Conservation (phyloP, 2,797 vertebrate genomes). For the Enteromius thamalakanensis region DNA sequence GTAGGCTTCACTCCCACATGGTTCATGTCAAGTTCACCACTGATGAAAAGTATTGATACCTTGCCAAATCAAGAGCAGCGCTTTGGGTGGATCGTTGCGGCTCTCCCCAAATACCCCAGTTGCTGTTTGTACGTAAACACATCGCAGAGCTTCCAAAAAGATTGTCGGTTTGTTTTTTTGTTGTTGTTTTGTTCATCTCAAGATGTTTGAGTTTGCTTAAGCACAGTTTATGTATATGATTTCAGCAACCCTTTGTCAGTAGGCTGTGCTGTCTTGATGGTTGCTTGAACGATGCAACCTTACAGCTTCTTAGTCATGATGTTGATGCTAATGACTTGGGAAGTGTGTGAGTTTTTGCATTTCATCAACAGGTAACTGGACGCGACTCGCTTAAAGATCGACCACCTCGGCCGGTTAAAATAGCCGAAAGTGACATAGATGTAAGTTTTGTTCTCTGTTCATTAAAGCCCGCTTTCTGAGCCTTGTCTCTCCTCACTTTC, state of each 20-base stretch:
- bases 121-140: conserved; percentile 44
- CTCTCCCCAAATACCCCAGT: conserved; percentile 49
- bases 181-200: background rate
- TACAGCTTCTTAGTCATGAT: conserved; percentile 24
- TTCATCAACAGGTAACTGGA: conserved; percentile 86
- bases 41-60: conserved; percentile 52
- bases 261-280: conserved; percentile 15
- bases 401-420: conserved; percentile 88
- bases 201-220: conserved; percentile 1
- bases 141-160: conserved; percentile 49
- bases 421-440: conserved; percentile 95
- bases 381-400: conserved; percentile 87
- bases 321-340: conserved; percentile 10
- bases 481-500: background rate
- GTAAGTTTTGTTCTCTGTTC: conserved; percentile 79
- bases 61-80: conserved; percentile 64
- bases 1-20: conserved; percentile 19
- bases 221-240: conserved; percentile 17
- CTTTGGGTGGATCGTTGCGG: conserved; percentile 57
- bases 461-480: conserved; percentile 52
- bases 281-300: conserved; percentile 27
- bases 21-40: conserved; percentile 43
- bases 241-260: conserved; percentile 41
- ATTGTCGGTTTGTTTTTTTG: conserved; percentile 39
- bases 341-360: conserved; percentile 55